Base-by-base conservation (phyloP, 1,140 invertebrate genomes). In the Fragariocoptes setiger region DNA sequence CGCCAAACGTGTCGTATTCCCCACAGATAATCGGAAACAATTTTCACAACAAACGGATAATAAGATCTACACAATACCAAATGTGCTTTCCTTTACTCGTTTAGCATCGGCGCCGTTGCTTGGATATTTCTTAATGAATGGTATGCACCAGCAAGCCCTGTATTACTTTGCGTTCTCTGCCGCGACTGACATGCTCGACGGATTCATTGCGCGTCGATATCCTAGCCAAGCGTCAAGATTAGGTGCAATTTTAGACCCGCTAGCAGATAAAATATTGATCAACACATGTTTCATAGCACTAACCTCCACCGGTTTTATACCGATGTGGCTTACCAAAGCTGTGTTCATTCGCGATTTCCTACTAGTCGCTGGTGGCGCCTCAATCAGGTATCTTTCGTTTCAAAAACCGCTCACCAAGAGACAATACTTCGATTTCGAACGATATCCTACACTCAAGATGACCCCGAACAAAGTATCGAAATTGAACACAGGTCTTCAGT, bases 201-300 rank as follows among this genome's bases (percentile, higher is more conserved):
- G 88, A 19, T 88, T 74, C 67, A 90, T 94, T 53, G 86, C 88
- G 12, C 67, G 88, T 40, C 76, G 71, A 40, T 90, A 79, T 68
- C 66, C 70, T 39, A 74, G 72, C 39, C 86, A 94, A 56, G 71
- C 75, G 14, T 79, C 83, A 19, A 77, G 76, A 54, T 66, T 86
- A 47, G 88, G 88, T 4, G 83, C 78, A 46, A 85, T 88, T 54
- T 53, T 95, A n/a, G 88, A 95, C 60, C 88, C 88, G 12, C 67
- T 88, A 57, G 86, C 86, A n/a, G 88, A 95, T 56, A 95, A 95
- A 64, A 62, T 94, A 15, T 62, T 95, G 3, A 71, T 95, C 45
- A 76, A 70, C 12, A 77, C 76, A 13, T 58, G 94, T 22, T 85
- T 85, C 52, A 54, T 90, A 19, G 71, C 77, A 1, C 59, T 92